These are phyloP conservation scores for Eupelmus urozonus DNA, from an alignment of 2,888 invertebrate genomes.

Conservation along the genomic window DNA sequence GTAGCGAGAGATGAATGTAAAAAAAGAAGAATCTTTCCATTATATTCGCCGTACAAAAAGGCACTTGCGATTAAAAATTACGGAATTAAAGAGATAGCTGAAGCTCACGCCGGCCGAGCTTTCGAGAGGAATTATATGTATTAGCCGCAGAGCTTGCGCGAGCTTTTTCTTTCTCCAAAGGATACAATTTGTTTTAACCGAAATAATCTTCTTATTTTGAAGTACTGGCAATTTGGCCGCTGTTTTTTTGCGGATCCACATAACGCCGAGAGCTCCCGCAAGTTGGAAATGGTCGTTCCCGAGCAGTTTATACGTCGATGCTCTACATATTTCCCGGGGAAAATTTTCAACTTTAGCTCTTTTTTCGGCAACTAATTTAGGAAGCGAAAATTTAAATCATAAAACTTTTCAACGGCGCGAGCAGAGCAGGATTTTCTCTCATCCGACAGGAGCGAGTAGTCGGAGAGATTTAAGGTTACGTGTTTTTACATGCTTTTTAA, in stretches of 20 bases:
- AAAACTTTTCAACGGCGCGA: constrained; percentile 37
- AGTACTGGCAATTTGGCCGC: not conserved
- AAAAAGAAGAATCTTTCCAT: constrained; percentile 40
- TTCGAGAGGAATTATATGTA: not conserved
- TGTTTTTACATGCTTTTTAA: constrained; percentile 21
- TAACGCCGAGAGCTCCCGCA: no score
- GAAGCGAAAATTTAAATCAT: constrained; percentile 39
- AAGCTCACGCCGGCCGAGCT: not conserved
- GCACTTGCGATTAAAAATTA: constrained; percentile 55
- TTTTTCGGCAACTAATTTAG: constrained; percentile 29
- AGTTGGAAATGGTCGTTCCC: not conserved
- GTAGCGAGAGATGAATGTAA: constrained; percentile 29
- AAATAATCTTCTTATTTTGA: constrained; percentile 4
- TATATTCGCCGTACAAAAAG: constrained; percentile 38
- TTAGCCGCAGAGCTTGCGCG: not conserved
- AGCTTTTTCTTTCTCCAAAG: not conserved
- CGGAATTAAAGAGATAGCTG: constrained; percentile 34
- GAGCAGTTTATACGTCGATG: not conserved
- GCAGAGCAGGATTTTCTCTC: not conserved
- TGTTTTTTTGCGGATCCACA: no score
- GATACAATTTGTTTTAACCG: constrained; percentile 5
- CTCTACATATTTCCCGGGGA: not conserved
- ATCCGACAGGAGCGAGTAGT: not conserved
- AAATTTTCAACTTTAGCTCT: not conserved
- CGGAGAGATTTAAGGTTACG: constrained; percentile 27